Percentiles rank a stretch among this genome's conserved stretches.
Conservation (phyloP, 2,888 invertebrate genomes). For the Anagyrus pseudococci region DNA sequence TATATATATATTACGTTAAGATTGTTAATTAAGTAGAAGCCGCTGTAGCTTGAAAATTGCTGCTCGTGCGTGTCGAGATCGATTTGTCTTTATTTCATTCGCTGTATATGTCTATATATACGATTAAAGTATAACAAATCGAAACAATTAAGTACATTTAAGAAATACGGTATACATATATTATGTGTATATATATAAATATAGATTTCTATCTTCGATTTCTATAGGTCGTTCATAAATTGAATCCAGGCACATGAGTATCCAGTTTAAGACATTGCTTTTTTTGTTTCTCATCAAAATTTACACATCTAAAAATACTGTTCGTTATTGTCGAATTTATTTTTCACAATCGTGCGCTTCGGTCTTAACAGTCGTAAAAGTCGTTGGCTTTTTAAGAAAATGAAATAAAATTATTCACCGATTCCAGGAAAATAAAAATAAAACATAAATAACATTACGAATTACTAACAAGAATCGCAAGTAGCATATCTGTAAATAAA, state of each 20-base stretch:
- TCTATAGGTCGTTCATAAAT: conserved; percentile 45
- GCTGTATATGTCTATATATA: not conserved
- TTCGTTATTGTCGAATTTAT: conserved; percentile 52
- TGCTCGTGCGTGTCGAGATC: conserved; percentile 30
- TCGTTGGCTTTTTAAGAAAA: not conserved
- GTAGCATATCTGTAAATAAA: conserved; percentile 39
- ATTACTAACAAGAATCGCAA: conserved; percentile 21
- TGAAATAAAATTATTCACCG: not conserved
- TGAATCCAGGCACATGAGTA: conserved; percentile 47
- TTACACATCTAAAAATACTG: conserved; percentile 59
- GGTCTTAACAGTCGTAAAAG: not conserved
- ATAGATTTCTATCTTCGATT: conserved; percentile 34
- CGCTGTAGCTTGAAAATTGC: conserved; percentile 46
- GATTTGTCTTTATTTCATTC: conserved; percentile 11
- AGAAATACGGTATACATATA: conserved; percentile 18
- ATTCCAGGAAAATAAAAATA: not conserved
- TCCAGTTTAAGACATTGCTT: conserved; percentile 9
- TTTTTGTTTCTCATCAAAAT: conserved; percentile 13
- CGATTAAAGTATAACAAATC: too few species aligned
- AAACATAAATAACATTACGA: not conserved
- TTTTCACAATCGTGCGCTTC: conserved; percentile 12
- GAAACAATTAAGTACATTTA: conserved; percentile 35
- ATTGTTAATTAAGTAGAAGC: conserved; percentile 58
- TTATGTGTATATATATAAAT: not conserved
- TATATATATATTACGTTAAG: conserved; percentile 31